phyloP scores from a whole-genome alignment of 2,888 invertebrate species.

The Macrophya alboannulata region DNA sequence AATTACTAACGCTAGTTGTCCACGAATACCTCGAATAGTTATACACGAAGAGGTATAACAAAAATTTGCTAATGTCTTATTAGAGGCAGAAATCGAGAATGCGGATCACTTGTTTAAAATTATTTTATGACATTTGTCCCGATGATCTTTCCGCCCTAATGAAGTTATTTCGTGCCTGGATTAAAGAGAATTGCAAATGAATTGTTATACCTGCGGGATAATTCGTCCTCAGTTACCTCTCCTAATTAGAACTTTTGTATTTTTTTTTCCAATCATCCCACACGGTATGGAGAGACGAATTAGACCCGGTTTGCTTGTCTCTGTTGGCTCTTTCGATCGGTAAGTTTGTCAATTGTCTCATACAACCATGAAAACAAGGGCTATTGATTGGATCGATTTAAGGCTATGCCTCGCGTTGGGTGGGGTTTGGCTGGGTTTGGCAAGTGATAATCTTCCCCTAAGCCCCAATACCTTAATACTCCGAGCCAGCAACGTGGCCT shows the following conservation, averaged over 20 bases:
- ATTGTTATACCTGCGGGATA: neutral
- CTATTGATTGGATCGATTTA: slow-evolving; percentile 42
- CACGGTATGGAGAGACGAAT: neutral
- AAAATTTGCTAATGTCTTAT: neutral
- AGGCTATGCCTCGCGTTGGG: neutral
- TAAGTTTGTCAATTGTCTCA: slow-evolving; percentile 37
- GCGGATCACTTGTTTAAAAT: neutral
- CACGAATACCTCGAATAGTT: neutral
- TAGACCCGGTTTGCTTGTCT: neutral
- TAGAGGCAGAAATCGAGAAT: neutral
- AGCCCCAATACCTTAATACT: slow-evolving; percentile 36
- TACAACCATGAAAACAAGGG: slow-evolving; percentile 26
- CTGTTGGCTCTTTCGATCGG: neutral
- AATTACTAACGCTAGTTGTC: neutral
- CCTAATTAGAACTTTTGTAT: neutral
- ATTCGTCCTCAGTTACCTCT: neutral
- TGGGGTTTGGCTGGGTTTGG: slow-evolving; percentile 12
- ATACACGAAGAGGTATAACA: neutral
- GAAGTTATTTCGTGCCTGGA: neutral
- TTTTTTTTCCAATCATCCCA: neutral
- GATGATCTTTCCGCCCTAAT: neutral
- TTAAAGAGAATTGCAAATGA: neutral
- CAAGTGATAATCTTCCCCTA: slow-evolving; percentile 42
- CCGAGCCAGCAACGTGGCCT: neutral
- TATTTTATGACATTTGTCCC: neutral